Base-by-base conservation (phyloP, 2,797 vertebrate species). In the Clarias platycephalus region DNA sequence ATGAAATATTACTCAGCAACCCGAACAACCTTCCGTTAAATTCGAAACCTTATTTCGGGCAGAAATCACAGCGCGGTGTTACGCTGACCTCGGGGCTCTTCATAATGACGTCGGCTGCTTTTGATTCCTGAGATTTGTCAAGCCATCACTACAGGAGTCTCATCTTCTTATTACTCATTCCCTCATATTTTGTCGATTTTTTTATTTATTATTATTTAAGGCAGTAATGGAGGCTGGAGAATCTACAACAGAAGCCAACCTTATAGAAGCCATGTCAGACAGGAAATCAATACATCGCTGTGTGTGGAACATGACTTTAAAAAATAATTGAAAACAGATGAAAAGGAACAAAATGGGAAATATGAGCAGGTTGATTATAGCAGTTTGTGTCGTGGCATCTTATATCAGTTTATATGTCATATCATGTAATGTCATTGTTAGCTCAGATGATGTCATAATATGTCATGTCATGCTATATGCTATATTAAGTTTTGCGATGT, bases 231-330 rank as follows among this genome's bases (percentile, higher is more conserved):
- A 86, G 68, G 53, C 84, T 68, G 85, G 80, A 40, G 62, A 37
- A 84, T 44, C 8, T n/a, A 18, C 40, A 87, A n/a, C 49, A 80
- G 44, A 66, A 70, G 24, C 70, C 10, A 62, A 83, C 84, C 83
- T 62, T 62, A 64, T 72, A 80, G 24, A 82, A 24, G 67, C 78
- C 66, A 71, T 28, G 18, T 86, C 80, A 87, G 86, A 86, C 88
- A 88, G 72, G 31, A 81, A 83, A 85, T 89, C 85, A 57, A 80
- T 85, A 92, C 60, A 78, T 84, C 70, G 67, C 84, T 80, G 81
- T 55, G 77, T 72, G 44, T 62, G 24, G 78, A 78, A 75, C 63
- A 72, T 84, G 86, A 86, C 81, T 44, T 70, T 85, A 18, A 28
- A 79, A 80, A 64, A 10, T 31, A 79, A 37, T 13, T 53, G 74